These are phyloP conservation scores for Nyctalus aviator DNA, from an alignment of 2,797 vertebrate genomes.

Conservation along the genomic window DNA sequence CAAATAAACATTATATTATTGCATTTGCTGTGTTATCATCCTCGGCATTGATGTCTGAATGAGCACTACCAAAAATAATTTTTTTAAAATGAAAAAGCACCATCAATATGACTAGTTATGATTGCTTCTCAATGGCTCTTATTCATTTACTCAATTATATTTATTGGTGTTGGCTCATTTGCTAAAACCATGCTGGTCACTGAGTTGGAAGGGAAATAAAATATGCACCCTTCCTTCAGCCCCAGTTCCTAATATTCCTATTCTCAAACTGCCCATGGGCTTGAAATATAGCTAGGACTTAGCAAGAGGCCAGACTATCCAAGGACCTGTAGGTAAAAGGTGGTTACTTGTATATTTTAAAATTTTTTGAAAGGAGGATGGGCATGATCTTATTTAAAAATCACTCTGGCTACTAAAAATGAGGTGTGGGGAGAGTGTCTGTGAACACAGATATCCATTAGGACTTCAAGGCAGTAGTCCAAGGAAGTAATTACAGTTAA, in stretches of 20 bases:
- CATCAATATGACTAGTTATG: background rate
- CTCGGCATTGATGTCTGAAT: background rate
- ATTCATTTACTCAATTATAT: slow-evolving; percentile 4
- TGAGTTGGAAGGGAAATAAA: background rate
- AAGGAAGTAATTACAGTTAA: background rate
- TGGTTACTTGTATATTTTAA: background rate
- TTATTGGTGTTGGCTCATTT: background rate
- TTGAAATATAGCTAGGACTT: background rate
- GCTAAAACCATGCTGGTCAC: background rate
- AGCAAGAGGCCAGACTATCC: background rate
- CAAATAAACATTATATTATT: background rate
- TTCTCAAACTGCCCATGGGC: background rate
- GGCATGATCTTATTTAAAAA: background rate
- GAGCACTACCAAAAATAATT: background rate
- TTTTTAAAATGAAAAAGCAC: background rate
- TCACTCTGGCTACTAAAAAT: background rate
- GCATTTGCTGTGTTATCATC: background rate
- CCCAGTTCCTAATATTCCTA: background rate
- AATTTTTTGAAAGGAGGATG: background rate
- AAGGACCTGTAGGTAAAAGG: background rate
- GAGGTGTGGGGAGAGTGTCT: background rate
- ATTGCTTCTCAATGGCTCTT: background rate
- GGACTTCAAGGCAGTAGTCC: background rate
- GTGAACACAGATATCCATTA: background rate
- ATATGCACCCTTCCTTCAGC: background rate